Conservation (phyloP, 2,797 vertebrate genomes). For the Helostoma temminkii region DNA sequence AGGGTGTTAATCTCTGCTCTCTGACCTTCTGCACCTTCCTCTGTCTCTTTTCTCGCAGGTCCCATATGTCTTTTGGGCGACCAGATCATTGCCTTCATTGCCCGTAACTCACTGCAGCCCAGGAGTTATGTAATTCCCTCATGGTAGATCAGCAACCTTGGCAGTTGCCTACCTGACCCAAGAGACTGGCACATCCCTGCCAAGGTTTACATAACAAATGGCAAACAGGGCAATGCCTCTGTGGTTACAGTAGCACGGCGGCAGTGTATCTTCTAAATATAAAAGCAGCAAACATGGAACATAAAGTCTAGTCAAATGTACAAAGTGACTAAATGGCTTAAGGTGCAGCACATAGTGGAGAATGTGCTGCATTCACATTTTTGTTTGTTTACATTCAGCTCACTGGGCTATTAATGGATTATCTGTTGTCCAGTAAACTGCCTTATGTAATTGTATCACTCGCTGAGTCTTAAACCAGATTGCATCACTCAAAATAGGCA, state of each 20-base stretch:
- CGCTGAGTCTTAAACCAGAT: constrained; percentile 45
- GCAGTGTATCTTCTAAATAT: constrained; percentile 27
- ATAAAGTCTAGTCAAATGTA: neutral
- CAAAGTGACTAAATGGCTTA: neutral
- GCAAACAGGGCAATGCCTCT: constrained; percentile 44
- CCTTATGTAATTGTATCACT: constrained; percentile 69
- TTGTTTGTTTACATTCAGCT: constrained; percentile 58
- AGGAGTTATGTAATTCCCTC: constrained; percentile 76
- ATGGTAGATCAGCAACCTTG: constrained; percentile 71
- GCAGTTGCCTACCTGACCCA: constrained; percentile 73
- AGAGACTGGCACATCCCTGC: constrained; percentile 56
- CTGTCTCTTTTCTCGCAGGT: neutral
- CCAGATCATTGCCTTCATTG: constrained; percentile 48
- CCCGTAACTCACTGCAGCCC: constrained; percentile 44
- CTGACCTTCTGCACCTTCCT: constrained; percentile 48
- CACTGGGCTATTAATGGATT: constrained; percentile 51
- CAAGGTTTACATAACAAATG: constrained; percentile 81
- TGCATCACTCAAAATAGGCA: constrained; percentile 69
- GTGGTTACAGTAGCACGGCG: constrained; percentile 32
- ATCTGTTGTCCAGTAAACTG: constrained; percentile 55
- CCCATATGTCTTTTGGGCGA: constrained; percentile 55
- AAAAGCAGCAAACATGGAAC: neutral
- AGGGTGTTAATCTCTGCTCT: constrained; percentile 58
- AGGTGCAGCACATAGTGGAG: neutral
- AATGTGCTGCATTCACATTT: constrained; percentile 19